Conservation (phyloP, 2,888 invertebrate genomes). For the Pristionchus exspectatus region DNA sequence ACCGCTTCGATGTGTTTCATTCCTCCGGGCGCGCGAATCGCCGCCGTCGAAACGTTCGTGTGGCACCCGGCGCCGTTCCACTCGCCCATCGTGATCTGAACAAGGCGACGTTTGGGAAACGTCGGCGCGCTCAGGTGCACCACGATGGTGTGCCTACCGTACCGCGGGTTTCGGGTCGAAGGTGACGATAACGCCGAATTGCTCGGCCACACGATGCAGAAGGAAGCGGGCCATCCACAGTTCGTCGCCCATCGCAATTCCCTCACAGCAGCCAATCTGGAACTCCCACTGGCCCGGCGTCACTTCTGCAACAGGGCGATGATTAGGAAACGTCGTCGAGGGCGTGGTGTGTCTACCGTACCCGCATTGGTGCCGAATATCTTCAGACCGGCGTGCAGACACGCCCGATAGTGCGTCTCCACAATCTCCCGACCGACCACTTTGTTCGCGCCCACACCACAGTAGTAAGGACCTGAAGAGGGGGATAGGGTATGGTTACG, state of each 20-base stretch:
- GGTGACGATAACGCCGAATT: slow-evolving; percentile 80
- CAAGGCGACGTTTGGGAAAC: not conserved
- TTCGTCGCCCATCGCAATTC: slow-evolving; percentile 81
- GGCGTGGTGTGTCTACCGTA: slow-evolving; percentile 81
- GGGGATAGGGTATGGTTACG: no score
- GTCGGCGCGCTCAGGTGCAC: slow-evolving; percentile 61
- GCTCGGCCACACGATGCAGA: slow-evolving; percentile 81
- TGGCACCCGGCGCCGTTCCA: slow-evolving; percentile 98
- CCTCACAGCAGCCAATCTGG: slow-evolving; percentile 81
- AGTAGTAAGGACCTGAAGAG: slow-evolving; percentile 86
- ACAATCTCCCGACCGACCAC: slow-evolving; percentile 95
- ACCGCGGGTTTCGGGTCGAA: slow-evolving; percentile 78
- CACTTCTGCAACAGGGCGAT: slow-evolving; percentile 60
- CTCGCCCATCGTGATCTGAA: slow-evolving; percentile 80
- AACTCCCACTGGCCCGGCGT: slow-evolving; percentile 76
- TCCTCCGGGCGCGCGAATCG: slow-evolving; percentile 85
- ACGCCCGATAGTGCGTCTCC: slow-evolving; percentile 94
- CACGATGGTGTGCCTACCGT: not conserved
- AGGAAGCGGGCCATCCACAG: slow-evolving; percentile 81
- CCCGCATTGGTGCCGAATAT: slow-evolving; percentile 96
- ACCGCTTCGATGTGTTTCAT: slow-evolving; percentile 66
- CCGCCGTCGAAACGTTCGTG: slow-evolving; percentile 93
- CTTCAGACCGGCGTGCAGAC: slow-evolving; percentile 93
- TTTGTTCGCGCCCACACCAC: slow-evolving; percentile 95
- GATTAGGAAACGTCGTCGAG: not conserved